Base-by-base conservation (phyloP, 2,113 vertebrate genomes). In the Plestiodon gilberti region DNA sequence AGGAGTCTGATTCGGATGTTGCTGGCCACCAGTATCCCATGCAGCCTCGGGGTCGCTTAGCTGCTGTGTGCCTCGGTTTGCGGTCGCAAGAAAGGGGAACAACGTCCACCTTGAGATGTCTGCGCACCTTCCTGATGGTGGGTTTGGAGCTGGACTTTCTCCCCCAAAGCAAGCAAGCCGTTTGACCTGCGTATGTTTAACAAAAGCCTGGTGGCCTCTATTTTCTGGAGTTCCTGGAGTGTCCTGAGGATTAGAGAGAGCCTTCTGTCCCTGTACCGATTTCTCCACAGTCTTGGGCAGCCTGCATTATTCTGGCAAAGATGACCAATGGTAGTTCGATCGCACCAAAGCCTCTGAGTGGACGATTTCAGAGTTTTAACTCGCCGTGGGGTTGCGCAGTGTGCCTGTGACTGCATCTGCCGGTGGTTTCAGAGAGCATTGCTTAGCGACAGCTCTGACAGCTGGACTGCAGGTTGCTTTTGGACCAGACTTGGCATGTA, bases 111-210 rank as follows among this genome's bases (percentile, higher is more conserved):
- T 35, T n/a, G 59, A 61, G 23, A 20, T 23, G 81, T 82, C 88
- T 76, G 25, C 9, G 2, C 20, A 30, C 69, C 15, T 40, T 0
- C 4, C 93, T 88, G 82, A 81, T 8, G 48, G 81, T 22, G 28
- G 40, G 52, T 30, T 40, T 67, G 18, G 17, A 28, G 33, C 17
- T 28, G 82, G 70, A 91, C 87, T 93, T 88, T 87, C 86, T 80
- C 88, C 90, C 89, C 82, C 87, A 86, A 85, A 90, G 87, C 91
- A 94, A 92, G 92, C 93, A 90, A 93, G 93, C 93, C 94, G 92
- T 90, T 91, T 94, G 91, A 92, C 89, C 85, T 84, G 89, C 75
- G 59, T 52, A 82, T 73, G 86, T 90, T 33, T 91, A 88, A 14
- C 13, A n/a, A 76, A 25, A 30, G 23, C 1, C 11, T 52, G 40